These are phyloP conservation scores for Cephalopholis sonnerati DNA, from an alignment of 2,113 vertebrate genomes.

Conservation along the genomic window DNA sequence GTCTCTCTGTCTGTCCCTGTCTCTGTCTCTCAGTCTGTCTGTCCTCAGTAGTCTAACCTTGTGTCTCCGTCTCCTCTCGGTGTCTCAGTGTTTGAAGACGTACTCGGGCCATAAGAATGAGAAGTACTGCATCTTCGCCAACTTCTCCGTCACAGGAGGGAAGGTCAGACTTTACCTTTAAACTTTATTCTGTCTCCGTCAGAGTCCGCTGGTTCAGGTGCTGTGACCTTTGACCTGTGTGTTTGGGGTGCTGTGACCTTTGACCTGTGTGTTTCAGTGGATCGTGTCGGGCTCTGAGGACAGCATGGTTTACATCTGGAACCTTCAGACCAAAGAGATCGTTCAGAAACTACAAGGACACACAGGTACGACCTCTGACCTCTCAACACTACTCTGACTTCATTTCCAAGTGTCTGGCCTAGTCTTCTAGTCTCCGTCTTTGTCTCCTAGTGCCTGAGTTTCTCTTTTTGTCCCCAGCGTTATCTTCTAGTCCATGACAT, in stretches of 20 bases:
- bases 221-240: background rate
- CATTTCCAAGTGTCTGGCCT: too few species aligned
- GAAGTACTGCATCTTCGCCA: slow-evolving; percentile 95
- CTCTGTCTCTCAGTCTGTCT: background rate
- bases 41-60: background rate
- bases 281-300: slow-evolving; percentile 95
- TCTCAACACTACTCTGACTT: background rate
- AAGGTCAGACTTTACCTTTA: slow-evolving; percentile 81
- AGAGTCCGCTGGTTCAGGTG: too few species aligned
- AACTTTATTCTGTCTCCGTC: too few species aligned
- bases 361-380: slow-evolving; percentile 84
- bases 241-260: background rate
- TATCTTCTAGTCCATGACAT: too few species aligned
- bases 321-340: slow-evolving; percentile 95
- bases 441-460: too few species aligned
- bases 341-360: slow-evolving; percentile 95
- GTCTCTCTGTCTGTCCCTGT: background rate
- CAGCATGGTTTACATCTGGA: slow-evolving; percentile 95
- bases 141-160: slow-evolving; percentile 93
- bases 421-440: too few species aligned
- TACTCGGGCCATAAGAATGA: slow-evolving; percentile 95
- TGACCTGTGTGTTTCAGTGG: slow-evolving; percentile 83
- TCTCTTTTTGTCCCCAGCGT: too few species aligned
- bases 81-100: slow-evolving; percentile 90
- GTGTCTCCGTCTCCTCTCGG: background rate